Percentiles rank a stretch among this genome's conserved stretches.
phyloP scores from a whole-genome alignment of 2,113 vertebrate genomes.

The Mesoclemmys tuberculata region DNA sequence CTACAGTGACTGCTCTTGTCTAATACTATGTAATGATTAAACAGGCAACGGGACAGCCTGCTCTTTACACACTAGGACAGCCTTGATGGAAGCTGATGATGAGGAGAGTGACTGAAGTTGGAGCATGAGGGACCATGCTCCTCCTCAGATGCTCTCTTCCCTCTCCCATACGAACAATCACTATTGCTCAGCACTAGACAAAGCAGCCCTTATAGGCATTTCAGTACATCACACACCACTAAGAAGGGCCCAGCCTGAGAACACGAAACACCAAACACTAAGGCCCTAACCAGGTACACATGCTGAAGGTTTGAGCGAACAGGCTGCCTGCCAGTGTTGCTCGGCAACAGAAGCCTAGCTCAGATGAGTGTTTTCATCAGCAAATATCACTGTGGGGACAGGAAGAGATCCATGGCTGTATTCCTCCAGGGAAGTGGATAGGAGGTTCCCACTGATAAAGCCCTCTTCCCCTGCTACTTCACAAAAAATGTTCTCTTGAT shows the following conservation, averaged over 20 bases:
- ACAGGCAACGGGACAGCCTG: background rate
- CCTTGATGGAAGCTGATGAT: no score
- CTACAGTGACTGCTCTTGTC: background rate
- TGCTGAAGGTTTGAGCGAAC: background rate
- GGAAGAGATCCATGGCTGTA: accelerated
- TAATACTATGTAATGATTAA: background rate
- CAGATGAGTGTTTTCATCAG: accelerated
- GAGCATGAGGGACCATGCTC: background rate
- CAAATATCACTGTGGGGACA: background rate
- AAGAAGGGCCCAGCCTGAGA: background rate
- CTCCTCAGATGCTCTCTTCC: background rate
- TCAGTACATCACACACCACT: background rate
- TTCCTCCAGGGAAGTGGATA: background rate
- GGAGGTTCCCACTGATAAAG: background rate
- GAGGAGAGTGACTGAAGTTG: background rate
- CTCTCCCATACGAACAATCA: background rate
- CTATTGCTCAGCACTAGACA: background rate
- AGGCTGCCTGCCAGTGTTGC: background rate
- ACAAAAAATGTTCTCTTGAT: background rate
- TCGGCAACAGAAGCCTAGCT: background rate
- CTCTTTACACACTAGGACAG: no score
- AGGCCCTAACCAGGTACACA: background rate
- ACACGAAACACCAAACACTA: background rate
- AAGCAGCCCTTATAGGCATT: background rate
- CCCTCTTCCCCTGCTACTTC: background rate